Evolutionary conservation across 2,113 vertebrate genomes (phyloP).

Genomic region (Lutjanus erythropterus): DNA sequence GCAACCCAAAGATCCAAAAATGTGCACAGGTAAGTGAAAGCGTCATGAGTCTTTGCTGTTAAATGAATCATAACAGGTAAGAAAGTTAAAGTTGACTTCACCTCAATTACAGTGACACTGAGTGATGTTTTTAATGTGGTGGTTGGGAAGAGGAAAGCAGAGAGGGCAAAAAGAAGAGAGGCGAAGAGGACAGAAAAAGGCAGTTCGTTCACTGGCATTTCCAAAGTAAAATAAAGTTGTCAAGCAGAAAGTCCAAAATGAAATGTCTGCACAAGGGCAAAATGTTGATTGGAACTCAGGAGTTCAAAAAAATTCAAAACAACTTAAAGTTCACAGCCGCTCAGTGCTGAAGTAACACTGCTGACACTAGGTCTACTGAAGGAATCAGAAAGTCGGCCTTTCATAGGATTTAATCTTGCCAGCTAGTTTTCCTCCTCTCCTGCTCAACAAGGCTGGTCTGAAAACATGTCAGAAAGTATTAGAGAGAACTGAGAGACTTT

Average conservation of each 20-base stretch:
- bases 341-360: background rate
- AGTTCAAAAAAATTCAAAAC: background rate
- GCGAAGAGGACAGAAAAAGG: background rate
- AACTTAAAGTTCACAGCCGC: background rate
- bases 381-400: constrained; percentile 34
- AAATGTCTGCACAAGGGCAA: background rate
- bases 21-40: constrained; percentile 20
- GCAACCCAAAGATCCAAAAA: background rate
- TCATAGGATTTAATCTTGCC: constrained; percentile 31
- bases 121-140: background rate
- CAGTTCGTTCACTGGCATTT: background rate
- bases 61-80: background rate
- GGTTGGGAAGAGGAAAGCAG: background rate
- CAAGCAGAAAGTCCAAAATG: background rate
- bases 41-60: background rate
- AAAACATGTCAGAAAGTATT: constrained; percentile 35
- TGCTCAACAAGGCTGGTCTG: constrained; percentile 17
- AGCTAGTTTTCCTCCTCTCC: constrained; percentile 7
- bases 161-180: background rate
- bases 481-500: background rate
- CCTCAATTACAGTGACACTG: constrained; percentile 26
- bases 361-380: constrained; percentile 28
- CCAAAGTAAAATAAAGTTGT: background rate
- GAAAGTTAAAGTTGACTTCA: background rate
- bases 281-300: background rate